Base-by-base conservation (phyloP, 2,888 invertebrate genomes). In the Erynnis tages region DNA sequence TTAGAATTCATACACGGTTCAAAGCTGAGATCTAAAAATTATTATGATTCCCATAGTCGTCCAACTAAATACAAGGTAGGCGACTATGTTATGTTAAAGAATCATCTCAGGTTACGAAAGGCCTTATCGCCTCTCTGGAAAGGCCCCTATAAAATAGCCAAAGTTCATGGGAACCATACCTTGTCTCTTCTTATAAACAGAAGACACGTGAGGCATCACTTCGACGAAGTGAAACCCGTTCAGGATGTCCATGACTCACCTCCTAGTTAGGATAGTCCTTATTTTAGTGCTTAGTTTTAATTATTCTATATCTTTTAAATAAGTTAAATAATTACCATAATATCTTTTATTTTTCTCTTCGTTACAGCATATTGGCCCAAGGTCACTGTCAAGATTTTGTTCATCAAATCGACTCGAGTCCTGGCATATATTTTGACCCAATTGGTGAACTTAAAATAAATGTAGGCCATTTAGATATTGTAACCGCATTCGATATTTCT, bases 21-120 rank as follows among this genome's bases (percentile, higher is more conserved):
- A 5, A 70, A 73, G 59, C 53, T 59, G 54, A 56, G n/a, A 35
- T 67, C 67, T 0, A 73, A 75, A 58, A 10, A 17, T 0, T 60
- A 60, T 37, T 68, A 60, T 43, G 63, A 64, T 27, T 4, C 5
- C 5, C 45, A 19, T 0, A 40, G 56, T 0, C 54, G 58, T n/a
- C 40, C 54, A 1, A 25, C 45, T 0, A n/a, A 23, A 17, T 62
- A 62, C 17, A 62, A 62, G 38, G 38, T 46, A 7, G 63, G 62
- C 2, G 61, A 66, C 6, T 35, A 37, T 1, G 61, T 66, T 1
- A 59, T 61, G n/a, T 4, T 63, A 0, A 64, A 58, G 40, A 56
- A 59, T 21, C 63, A 63, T 23, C 37, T 59, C 0, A 54, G 62
- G 2, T 25, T 60, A 2, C 23, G 60, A 1, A 62, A 63, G 38